These are phyloP conservation scores for Tachycineta bicolor DNA, from an alignment of 2,113 vertebrate genomes.

Conservation along the genomic window DNA sequence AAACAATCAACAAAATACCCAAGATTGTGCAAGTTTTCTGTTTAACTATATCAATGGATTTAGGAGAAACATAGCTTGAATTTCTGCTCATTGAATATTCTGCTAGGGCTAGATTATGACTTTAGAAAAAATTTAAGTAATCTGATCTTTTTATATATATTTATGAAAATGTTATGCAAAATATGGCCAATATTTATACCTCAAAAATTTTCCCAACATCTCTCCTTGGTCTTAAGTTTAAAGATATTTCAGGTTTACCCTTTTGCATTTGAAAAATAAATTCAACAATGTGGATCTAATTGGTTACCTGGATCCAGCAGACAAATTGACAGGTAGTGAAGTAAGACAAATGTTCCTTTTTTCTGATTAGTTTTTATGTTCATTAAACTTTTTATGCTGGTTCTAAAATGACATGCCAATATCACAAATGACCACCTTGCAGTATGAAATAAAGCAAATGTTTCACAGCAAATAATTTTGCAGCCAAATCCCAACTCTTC, in stretches of 20 bases:
- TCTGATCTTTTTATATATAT: not conserved
- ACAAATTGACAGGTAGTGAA: not conserved
- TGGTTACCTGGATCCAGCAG: not conserved
- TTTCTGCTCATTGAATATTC: not conserved
- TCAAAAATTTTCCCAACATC: not conserved
- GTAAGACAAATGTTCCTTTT: not conserved
- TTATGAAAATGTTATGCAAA: not conserved
- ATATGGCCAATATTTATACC: not conserved
- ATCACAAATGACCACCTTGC: not conserved
- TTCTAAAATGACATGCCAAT: not conserved
- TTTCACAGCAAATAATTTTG: not conserved
- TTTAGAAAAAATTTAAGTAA: not conserved
- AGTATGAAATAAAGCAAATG: not conserved
- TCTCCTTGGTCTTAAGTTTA: not conserved
- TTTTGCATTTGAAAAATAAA: not conserved
- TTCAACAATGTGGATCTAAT: not conserved
- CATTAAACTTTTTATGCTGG: not conserved
- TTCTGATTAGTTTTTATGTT: not conserved
- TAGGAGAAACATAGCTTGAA: not conserved
- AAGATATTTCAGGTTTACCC: not conserved
- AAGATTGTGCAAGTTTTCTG: not conserved
- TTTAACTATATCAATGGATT: not conserved
- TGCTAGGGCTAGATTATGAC: not conserved
- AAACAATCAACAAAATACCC: not conserved
- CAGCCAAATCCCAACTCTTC: not conserved